These are phyloP conservation scores for Saccostrea cuccullata DNA, from an alignment of 1,140 invertebrate genomes.

Conservation along the genomic window DNA sequence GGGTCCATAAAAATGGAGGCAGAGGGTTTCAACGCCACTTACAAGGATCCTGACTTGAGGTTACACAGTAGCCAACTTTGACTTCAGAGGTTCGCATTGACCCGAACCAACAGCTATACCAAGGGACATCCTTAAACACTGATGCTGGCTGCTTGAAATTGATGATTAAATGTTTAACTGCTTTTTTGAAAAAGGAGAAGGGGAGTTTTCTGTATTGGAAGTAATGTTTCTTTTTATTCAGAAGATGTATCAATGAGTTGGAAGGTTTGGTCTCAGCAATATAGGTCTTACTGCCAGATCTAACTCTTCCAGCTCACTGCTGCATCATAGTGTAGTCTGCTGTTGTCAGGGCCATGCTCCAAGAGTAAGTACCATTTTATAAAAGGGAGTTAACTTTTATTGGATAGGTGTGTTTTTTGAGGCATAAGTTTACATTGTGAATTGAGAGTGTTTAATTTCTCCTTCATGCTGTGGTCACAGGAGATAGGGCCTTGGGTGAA, in stretches of 20 bases:
- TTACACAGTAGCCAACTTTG: not conserved
- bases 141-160: not conserved
- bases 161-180: not conserved
- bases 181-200: not conserved
- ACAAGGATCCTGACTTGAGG: not conserved
- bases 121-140: not conserved
- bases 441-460: not conserved
- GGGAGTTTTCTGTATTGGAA: constrained; percentile 28
- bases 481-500: constrained; percentile 26
- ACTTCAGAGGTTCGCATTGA: not conserved
- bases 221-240: constrained; percentile 31
- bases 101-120: no score
- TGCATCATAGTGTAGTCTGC: not conserved
- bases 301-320: constrained; percentile 87
- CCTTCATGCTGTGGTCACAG: not conserved
- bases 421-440: not conserved
- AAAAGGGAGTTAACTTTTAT: not conserved
- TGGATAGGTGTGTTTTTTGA: not conserved
- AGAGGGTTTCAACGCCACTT: not conserved
- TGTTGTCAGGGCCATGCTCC: not conserved
- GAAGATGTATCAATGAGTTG: constrained; percentile 80
- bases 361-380: constrained; percentile 10
- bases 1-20: constrained; percentile 56
- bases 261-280: constrained; percentile 85
- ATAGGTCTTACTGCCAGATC: constrained; percentile 83